These are phyloP conservation scores for Drosophila pseudoobscura DNA, from an alignment of 1,140 invertebrate species.

Conservation along the genomic window DNA sequence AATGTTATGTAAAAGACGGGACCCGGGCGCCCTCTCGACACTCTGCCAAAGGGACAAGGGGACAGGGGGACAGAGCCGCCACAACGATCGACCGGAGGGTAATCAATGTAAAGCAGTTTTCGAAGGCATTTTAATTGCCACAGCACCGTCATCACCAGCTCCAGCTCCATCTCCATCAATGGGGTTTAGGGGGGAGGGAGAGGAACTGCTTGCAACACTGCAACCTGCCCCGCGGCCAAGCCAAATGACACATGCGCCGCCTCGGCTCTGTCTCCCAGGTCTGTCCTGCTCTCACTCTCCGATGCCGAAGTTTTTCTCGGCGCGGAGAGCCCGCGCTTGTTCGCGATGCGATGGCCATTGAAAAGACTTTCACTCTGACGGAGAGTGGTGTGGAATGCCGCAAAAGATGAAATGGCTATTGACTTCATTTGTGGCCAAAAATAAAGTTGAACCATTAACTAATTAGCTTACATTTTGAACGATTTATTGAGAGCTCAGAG, in stretches of 20 bases:
- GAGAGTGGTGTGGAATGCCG: conserved; percentile 12
- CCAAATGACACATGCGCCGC: conserved; percentile 72
- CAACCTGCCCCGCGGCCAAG: conserved; percentile 60
- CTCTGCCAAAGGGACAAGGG: conserved; percentile 27
- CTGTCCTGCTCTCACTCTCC: conserved; percentile 29
- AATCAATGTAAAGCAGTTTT: conserved; percentile 67
- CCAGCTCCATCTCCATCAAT: no score
- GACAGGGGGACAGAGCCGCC: background rate
- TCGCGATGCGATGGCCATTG: conserved; percentile 28
- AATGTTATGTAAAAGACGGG: conserved; percentile 45
- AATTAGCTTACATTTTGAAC: conserved; percentile 68
- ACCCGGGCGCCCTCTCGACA: background rate
- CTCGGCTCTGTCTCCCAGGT: background rate
- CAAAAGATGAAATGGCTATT: conserved; percentile 70
- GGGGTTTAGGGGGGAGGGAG: no score
- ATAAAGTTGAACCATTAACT: conserved; percentile 71
- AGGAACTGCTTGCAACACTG: conserved; percentile 33
- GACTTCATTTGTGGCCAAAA: conserved; percentile 68
- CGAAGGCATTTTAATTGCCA: conserved; percentile 74
- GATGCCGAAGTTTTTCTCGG: conserved; percentile 8
- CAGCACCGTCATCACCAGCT: conserved; percentile 1
- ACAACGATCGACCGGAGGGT: conserved; percentile 28
- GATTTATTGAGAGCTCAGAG: conserved; percentile 31
- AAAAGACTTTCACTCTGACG: conserved; percentile 71
- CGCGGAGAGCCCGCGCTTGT: background rate